A percentile compares a stretch with the other conserved stretches of the same genome.
Conservation (phyloP, 2,888 invertebrate genomes). For the Baccha elongata region DNA sequence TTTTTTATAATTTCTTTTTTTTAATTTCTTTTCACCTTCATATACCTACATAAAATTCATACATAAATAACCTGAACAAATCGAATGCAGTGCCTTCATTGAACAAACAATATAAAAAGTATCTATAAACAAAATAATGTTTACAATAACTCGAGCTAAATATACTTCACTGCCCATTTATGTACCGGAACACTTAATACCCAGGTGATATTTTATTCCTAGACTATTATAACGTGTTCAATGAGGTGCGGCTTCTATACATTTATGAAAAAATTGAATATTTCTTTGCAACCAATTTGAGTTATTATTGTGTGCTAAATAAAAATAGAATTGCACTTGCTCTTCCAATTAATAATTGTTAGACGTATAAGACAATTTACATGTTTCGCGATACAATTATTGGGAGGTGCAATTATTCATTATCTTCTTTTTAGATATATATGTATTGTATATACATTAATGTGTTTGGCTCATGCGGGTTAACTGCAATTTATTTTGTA, state of each 20-base stretch:
- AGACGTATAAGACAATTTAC: conserved; percentile 59
- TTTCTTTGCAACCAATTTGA: conserved; percentile 51
- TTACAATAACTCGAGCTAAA: conserved; percentile 50
- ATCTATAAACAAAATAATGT: conserved; percentile 12
- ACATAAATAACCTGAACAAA: conserved; percentile 27
- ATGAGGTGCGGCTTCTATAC: background rate
- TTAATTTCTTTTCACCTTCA: too few relatives aligned
- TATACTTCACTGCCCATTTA: conserved; percentile 63
- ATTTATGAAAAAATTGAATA: conserved; percentile 17
- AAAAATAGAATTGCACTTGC: conserved; percentile 68
- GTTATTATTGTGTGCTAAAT: conserved; percentile 42
- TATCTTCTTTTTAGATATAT: conserved; percentile 13
- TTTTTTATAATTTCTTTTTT: too few relatives aligned
- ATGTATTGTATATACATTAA: too few relatives aligned
- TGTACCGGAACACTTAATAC: conserved; percentile 68
- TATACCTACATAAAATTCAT: too few relatives aligned
- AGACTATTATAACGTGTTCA: background rate
- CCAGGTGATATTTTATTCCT: conserved; percentile 63
- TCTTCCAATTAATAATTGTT: conserved; percentile 69
- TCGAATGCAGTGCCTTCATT: conserved; percentile 8
- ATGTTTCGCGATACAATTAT: conserved; percentile 27
- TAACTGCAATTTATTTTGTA: too few relatives aligned
- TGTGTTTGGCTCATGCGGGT: too few relatives aligned
- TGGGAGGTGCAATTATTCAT: conserved; percentile 40
- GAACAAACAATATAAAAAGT: background rate